Evolutionary conservation across 2,888 invertebrate species (phyloP), one percentile per base, ranked within the genome.

Genomic region (Unio pictorum): DNA sequence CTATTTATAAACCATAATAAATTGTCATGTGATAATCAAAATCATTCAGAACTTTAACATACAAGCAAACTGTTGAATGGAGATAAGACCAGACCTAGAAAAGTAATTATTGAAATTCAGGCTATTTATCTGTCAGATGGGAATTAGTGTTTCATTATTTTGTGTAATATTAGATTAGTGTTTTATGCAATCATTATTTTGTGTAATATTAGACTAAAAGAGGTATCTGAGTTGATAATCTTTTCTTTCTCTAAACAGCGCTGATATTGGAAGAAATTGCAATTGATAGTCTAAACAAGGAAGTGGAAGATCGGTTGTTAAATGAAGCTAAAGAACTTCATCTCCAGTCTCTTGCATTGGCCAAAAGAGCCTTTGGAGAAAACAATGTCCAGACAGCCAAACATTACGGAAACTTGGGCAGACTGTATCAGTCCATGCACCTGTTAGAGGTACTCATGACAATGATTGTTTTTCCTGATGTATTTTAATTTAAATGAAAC

Each of bases 371-470:
- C 0, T 97, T 97, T 89, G 97, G 98, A 0, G 96, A 97, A 91
- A 93, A 94, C 88, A 97, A 97, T 91, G 96, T 97, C 57, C 96
- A 97, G 91, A 97, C 97, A 0, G 97, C 97, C 66, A 97, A 97
- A 89, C 96, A 97, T 90, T 98, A 97, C 91, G 97, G 97, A 18
- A 98, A 98, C 92, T 92, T 98, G 66, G 98, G 98, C 69, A 92
- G 98, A 20, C 92, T 98, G 20, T 97, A 97, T 91, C 97, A 98
- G 91, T 96, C 96, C 87, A 97, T 97, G 96, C 93, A 93, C 87
- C 93, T 94, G 88, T 96, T 94, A 90, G 92, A 94, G 91, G 95
- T 95, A 86, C 4, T 57, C 57, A 30, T 8, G 15, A 61, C 30
- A 20, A 30, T 28, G 28, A 4, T 61, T 30, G 2, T 61, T 23